Base-by-base conservation (phyloP, 2,797 vertebrate genomes). In the Propithecus deckenii region DNA sequence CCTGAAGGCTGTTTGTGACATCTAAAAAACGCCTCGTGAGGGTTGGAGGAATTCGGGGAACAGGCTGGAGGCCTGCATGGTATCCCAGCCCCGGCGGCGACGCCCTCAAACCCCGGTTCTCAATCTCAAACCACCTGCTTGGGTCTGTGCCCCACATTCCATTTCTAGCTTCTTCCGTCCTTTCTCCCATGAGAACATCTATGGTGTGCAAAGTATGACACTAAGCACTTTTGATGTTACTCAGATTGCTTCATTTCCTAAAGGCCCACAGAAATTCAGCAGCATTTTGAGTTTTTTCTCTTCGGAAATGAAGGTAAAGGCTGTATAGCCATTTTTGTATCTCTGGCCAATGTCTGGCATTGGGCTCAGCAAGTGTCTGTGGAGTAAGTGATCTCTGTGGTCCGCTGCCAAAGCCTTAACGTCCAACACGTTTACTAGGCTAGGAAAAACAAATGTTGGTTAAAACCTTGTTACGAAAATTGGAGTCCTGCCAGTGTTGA, bases 391-490 rank as follows among this genome's bases (percentile, higher is more conserved):
- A 57, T 7, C 18, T 48, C 57, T 25, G 8, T 4, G 25, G 63
- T 41, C 30, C 0, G 20, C 72, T 9, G 1, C 87, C 75, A 48
- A 10, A 50, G 20, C 4, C n/a, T 23, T 25, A 25, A 20, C 5
- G 8, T 3, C 10, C 59, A 43, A 6, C 8, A 5, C 0, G 1
- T 18, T 50, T 23, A 2, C 61, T 23, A 35, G 69, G 30, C 41
- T 9, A 23, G 41, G 5, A 25, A 48, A 85, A 61, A 52, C 23
- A 69, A 23, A n/a, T 17, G 32, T 7, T 15, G 52, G 32, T 69
- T 61, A 38, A 28, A 55, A 84, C 43, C 38, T 41, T 35, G 23
- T 50, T 14, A 28, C 18, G 20, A 12, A 50, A 46, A 4, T 2
- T 4, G 23, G 52, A 71, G 69, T 5, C 74, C 41, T 18, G 65